Evolutionary conservation across 1,140 invertebrate genomes (phyloP).

Genomic region (Atta cephalotes): DNA sequence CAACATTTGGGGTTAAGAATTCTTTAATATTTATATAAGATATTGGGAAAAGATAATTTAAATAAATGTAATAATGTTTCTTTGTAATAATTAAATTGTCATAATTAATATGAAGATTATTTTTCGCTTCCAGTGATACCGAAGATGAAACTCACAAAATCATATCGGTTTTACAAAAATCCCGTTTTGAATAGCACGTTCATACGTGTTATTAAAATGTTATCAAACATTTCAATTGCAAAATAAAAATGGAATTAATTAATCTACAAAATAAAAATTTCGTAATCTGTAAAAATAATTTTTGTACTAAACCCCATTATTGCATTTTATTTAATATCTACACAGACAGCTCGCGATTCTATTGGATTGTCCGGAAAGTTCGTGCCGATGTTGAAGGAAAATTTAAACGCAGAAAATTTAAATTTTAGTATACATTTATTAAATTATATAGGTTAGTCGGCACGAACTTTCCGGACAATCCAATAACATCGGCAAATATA

Average conservation of each 20-base stretch:
- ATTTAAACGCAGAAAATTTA: too few species aligned
- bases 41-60: neutral
- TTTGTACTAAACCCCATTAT: neutral
- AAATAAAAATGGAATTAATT: neutral
- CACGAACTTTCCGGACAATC: too few species aligned
- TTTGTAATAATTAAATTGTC: neutral
- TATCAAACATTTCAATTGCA: neutral
- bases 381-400: too few species aligned
- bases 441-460: too few species aligned
- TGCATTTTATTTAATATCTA: neutral
- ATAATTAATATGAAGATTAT: neutral
- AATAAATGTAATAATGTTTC: neutral
- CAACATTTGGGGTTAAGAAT: neutral
- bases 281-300: conserved; percentile 9
- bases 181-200: neutral
- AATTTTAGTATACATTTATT: too few species aligned
- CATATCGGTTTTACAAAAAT: neutral
- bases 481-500: neutral
- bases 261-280: neutral
- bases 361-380: too few species aligned
- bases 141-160: neutral
- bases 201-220: neutral
- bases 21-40: neutral
- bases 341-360: neutral
- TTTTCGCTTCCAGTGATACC: neutral